phyloP scores from a whole-genome alignment of 2,113 vertebrate species.

The Aphyosemion australe region DNA sequence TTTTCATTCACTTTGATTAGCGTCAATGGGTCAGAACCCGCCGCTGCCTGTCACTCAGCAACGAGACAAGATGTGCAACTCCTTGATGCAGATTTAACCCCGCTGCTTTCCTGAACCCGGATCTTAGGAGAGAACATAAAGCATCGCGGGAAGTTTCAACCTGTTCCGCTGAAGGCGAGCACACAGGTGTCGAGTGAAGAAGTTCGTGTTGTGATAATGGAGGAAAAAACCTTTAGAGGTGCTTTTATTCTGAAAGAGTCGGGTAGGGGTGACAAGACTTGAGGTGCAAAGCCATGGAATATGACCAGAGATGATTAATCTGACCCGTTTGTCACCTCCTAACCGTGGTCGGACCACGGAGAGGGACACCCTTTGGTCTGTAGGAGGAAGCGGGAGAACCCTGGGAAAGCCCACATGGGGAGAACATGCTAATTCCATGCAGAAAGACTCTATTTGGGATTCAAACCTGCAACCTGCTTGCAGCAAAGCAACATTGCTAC shows the following conservation, averaged over 20 bases:
- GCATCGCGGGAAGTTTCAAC: constrained; percentile 40
- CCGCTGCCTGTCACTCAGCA: constrained; percentile 43
- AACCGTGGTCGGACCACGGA: too few species aligned
- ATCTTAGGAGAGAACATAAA: constrained; percentile 29
- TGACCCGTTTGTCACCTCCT: too few species aligned
- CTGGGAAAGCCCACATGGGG: too few species aligned
- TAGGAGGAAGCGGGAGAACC: too few species aligned
- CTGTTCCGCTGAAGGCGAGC: constrained; percentile 11
- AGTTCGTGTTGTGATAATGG: neutral
- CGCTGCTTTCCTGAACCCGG: constrained; percentile 1
- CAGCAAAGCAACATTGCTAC: too few species aligned
- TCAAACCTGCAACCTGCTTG: too few species aligned
- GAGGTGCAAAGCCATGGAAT: too few species aligned
- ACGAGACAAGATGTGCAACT: neutral
- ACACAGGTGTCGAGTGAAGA: constrained; percentile 2
- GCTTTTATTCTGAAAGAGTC: constrained; percentile 8
- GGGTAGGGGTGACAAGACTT: neutral
- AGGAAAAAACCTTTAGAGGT: neutral
- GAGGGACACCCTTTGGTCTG: too few species aligned
- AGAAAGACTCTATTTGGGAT: too few species aligned
- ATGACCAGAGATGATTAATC: too few species aligned
- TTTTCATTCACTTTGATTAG: constrained; percentile 66
- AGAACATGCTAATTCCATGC: too few species aligned
- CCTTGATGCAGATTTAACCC: constrained; percentile 39
- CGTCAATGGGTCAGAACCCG: constrained; percentile 41